Evolutionary conservation across 2,797 vertebrate species (phyloP).

Genomic region (Sciaenops ocellatus): DNA sequence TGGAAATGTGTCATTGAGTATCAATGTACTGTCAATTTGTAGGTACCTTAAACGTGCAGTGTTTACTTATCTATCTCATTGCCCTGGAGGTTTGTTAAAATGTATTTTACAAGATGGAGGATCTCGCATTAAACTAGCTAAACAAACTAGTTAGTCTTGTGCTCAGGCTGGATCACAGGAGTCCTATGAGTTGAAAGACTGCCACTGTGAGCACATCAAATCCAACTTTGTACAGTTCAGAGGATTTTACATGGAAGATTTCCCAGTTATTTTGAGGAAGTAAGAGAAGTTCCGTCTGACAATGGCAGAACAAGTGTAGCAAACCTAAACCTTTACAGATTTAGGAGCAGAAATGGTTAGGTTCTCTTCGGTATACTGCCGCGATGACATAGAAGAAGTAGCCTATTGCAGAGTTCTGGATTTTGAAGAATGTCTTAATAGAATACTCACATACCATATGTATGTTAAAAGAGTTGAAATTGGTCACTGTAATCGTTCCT

Average conservation of each 20-base stretch:
- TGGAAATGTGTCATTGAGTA: conserved; percentile 55
- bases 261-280: conserved; percentile 22
- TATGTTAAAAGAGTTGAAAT: neutral
- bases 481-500: neutral
- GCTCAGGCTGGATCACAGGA: neutral
- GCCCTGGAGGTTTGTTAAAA: conserved; percentile 15
- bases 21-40: conserved; percentile 49
- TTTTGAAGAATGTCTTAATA: neutral
- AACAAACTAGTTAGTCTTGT: conserved; percentile 1
- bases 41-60: neutral
- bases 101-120: conserved; percentile 29
- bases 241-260: conserved; percentile 27
- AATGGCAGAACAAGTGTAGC: conserved; percentile 29
- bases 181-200: neutral
- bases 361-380: neutral
- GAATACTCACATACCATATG: too few species aligned
- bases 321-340: conserved; percentile 30
- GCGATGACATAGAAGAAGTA: neutral
- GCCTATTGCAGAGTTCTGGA: neutral
- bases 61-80: neutral
- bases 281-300: conserved; percentile 22
- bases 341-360: neutral
- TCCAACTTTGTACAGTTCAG: conserved; percentile 16
- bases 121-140: conserved; percentile 5
- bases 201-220: neutral